Conservation (phyloP, 2,797 vertebrate species). For the Arnoldichthys spilopterus region DNA sequence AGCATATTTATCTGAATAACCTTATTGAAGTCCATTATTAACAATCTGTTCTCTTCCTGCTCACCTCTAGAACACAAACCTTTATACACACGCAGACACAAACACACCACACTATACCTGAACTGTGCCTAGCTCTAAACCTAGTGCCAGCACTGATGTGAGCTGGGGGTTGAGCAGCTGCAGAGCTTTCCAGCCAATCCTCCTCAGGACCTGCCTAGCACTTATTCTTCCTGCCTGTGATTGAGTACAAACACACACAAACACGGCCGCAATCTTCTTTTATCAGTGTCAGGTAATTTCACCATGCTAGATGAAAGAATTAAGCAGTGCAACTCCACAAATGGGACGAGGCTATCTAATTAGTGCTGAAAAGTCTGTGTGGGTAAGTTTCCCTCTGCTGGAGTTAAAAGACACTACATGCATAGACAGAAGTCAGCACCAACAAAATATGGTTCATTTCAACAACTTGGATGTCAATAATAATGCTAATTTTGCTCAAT, state of each 20-base stretch:
- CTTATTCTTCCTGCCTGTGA: constrained; percentile 65
- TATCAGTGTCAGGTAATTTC: not conserved
- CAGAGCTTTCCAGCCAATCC: constrained; percentile 64
- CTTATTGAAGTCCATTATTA: not conserved
- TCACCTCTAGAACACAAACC: not conserved
- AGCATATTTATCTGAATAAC: not conserved
- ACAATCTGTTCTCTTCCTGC: not conserved
- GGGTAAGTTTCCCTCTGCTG: constrained; percentile 34
- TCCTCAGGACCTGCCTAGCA: constrained; percentile 68
- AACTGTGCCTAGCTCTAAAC: constrained; percentile 66
- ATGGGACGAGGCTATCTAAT: not conserved
- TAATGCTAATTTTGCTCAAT: too few relatives aligned
- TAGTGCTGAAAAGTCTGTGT: not conserved
- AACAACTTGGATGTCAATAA: not conserved
- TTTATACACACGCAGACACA: constrained; percentile 8
- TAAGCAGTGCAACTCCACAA: not conserved
- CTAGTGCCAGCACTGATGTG: constrained; percentile 65
- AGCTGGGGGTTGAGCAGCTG: constrained; percentile 60
- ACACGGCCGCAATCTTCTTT: not conserved
- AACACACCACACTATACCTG: constrained; percentile 63
- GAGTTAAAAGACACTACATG: not conserved
- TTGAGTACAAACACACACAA: constrained; percentile 28
- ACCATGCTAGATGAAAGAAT: not conserved
- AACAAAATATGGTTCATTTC: not conserved
- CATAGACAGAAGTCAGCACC: too few relatives aligned